These are phyloP conservation scores for Lasioglossum pauxillum DNA, from an alignment of 2,888 invertebrate genomes.

Conservation along the genomic window DNA sequence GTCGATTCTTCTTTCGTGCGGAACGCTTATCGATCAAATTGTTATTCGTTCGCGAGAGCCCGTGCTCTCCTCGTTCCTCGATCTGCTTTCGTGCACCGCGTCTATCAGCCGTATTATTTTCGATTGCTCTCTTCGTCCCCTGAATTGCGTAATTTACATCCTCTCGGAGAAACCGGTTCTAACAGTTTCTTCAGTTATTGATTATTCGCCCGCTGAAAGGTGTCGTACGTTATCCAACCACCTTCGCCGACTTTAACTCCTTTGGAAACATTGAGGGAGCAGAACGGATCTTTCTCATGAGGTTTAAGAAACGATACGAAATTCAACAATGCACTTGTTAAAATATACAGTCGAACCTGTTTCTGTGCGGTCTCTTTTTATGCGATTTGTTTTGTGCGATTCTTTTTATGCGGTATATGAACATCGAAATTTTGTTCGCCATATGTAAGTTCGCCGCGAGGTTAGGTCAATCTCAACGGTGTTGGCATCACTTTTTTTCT, in stretches of 20 bases:
- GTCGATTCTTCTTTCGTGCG: slow-evolving; percentile 53
- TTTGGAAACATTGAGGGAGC: background rate
- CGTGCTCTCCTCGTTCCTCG: background rate
- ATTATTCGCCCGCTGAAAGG: slow-evolving; percentile 34
- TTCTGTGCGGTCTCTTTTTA: no score
- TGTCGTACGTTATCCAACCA: background rate
- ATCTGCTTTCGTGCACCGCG: slow-evolving; percentile 39
- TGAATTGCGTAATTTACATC: slow-evolving; percentile 11
- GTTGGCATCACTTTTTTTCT: no score
- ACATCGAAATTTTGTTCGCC: no score
- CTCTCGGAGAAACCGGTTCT: slow-evolving; percentile 6
- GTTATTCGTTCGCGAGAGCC: slow-evolving; percentile 41
- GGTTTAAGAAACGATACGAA: background rate
- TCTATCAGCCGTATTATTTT: slow-evolving; percentile 60
- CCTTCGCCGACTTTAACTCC: background rate
- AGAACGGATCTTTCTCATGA: no score
- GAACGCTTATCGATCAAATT: slow-evolving; percentile 62
- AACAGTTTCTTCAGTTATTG: slow-evolving; percentile 38
- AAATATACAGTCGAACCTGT: background rate
- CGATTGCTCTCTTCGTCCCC: slow-evolving; percentile 46
- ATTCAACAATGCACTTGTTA: background rate
- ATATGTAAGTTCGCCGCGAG: no score
- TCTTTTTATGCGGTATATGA: no score
- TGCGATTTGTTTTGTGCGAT: no score
- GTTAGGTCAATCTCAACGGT: no score